Evolutionary conservation across 2,113 vertebrate species (phyloP).

Genomic region (Ochotona princeps): DNA sequence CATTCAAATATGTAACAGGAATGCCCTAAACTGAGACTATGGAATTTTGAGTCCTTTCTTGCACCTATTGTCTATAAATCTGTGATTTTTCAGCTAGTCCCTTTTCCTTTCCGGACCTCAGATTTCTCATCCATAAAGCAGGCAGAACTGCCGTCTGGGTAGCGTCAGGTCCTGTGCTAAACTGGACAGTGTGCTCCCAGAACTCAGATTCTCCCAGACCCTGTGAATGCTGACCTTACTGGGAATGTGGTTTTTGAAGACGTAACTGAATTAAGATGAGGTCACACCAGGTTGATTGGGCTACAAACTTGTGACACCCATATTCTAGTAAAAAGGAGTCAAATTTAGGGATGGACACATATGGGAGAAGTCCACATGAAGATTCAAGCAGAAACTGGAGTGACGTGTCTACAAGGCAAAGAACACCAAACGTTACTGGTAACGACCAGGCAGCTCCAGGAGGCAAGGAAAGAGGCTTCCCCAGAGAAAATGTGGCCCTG

Average conservation of each 20-base stretch:
- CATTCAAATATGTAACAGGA: constrained; percentile 1
- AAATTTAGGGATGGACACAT: neutral
- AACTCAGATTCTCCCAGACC: neutral
- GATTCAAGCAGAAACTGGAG: neutral
- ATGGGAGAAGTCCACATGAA: neutral
- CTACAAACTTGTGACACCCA: no score
- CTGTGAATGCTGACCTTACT: neutral
- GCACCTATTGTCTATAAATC: neutral
- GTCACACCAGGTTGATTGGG: neutral
- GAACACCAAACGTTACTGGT: neutral
- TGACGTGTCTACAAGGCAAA: neutral
- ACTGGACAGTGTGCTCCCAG: neutral
- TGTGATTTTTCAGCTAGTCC: neutral
- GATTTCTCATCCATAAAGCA: neutral
- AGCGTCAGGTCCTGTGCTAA: neutral
- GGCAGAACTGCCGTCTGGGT: neutral
- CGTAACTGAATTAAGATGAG: neutral
- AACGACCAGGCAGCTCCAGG: neutral
- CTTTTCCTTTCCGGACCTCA: neutral
- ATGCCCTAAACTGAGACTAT: neutral
- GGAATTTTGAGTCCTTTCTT: neutral
- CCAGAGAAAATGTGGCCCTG: neutral
- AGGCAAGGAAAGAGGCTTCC: neutral
- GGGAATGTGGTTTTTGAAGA: neutral
- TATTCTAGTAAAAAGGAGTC: neutral